Base-by-base conservation (phyloP, 2,888 invertebrate genomes). In the Chironomus riparius region DNA sequence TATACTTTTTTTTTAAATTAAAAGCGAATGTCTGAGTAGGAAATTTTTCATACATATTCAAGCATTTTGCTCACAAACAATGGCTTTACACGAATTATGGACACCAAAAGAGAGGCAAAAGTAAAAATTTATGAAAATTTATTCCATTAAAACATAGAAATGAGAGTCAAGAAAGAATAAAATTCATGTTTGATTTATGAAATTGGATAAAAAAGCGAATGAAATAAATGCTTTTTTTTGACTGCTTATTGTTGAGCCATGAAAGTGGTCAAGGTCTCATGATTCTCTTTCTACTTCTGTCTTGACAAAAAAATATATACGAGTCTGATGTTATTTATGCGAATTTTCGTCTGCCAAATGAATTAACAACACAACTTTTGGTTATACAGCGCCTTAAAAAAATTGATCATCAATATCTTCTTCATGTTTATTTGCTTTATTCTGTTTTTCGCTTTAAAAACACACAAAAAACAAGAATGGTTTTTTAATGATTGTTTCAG, bases 221-320 rank as follows among this genome's bases (percentile, higher is more conserved):
- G 56, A n/a, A 56, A 56, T 56, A 18, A 56, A 7, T 56, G 50
- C 50, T n/a, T 38, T 38, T 38, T 38, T 38, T 38, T 10, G 38
- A 5, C 28, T 18, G 18, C 12, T 47, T 70, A n/a, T 70, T 22
- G 10, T 76, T 50, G 68, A 74, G 48, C 74, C 69, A 68, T 76
- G 68, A 56, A 48, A 76, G 61, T 76, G 76, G 76, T 76, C 76
- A 76, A 76, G 76, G 76, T 76, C 76, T 76, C 68, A 47, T 47
- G 69, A 70, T 10, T 69, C 24, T 18, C 18, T 18, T 68, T n/a
- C 18, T 68, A 7, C 13, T 24, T 68, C 24, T 21, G 24, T 22
- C 13, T 68, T 38, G 38, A 38, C 38, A 38, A 38, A 10, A 38
- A 38, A 38, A 38, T 38, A 10, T 38, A 38, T 38, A 38, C 10